Evolutionary conservation across 2,888 invertebrate genomes (phyloP), one percentile per base, ranked within the genome.

Genomic region (Acanthococcus lagerstroemiae): DNA sequence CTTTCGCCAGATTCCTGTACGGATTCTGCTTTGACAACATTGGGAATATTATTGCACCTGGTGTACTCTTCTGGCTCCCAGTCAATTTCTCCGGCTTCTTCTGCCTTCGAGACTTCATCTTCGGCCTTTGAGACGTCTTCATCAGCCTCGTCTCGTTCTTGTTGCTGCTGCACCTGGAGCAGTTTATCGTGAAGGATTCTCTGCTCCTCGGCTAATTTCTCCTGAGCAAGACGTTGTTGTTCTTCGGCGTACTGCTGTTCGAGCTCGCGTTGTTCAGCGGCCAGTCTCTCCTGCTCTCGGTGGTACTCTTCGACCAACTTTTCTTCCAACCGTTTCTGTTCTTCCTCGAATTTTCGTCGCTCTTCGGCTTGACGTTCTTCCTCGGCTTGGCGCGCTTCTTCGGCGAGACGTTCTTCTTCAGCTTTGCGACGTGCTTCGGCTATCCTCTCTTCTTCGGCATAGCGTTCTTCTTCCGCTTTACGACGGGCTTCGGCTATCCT

Each of bases 241-340:
- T 66, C 66, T 57, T 66, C 66, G 25, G 50, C 52, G n/a, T 26
- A 48, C 44, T 57, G 24, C 24, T 26, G 45, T 48, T 66, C 56
- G 17, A 56, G 56, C 22, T 50, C 12, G 17, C 56, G 46, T 66
- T 66, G 27, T n/a, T n/a, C n/a, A n/a, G n/a, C n/a, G n/a, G n/a
- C n/a, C n/a, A n/a, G n/a, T 22, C 46, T 6, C 30, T 66, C 66
- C 30, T 66, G 66, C 30, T 66, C 66, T 45, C 50, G 45, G 24
- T 48, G 66, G 26, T 66, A 66, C 27, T 66, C 66, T 30, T 66
- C 57, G 50, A 56, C 37, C 30, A 66, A n/a, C 25, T 56, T 44
- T 19, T 66, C 66, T 25, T 66, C 66, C 7, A 66, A 30, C 19
- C 46, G 48, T 27, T 50, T 44, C 24, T 66, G 19, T 45, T 56